Percentiles rank a stretch among this genome's conserved stretches.
These are phyloP conservation scores for Alca torda DNA, from an alignment of 2,797 vertebrate species.

Conservation along the genomic window DNA sequence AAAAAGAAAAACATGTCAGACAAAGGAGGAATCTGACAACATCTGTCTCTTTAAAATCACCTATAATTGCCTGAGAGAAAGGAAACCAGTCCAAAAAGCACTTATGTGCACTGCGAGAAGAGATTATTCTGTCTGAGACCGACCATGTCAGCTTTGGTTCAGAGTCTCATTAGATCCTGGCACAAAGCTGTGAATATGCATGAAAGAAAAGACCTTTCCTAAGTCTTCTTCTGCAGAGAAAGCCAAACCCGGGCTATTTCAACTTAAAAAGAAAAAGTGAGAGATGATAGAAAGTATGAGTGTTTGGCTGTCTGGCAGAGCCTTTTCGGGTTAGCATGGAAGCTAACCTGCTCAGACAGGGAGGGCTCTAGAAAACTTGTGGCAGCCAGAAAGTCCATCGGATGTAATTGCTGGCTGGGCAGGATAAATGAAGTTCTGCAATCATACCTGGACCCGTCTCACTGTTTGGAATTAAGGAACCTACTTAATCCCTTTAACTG, in stretches of 20 bases:
- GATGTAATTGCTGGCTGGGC: not conserved
- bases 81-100: slow-evolving; percentile 4
- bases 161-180: not conserved
- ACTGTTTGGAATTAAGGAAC: not conserved
- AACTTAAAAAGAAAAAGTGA: not conserved
- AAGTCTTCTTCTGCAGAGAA: not conserved
- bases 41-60: slow-evolving; percentile 51
- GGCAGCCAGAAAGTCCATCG: not conserved
- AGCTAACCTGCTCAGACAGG: not conserved
- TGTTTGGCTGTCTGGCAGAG: not conserved
- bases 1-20: not conserved
- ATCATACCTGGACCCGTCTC: not conserved
- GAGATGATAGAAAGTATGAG: not conserved
- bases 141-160: not conserved
- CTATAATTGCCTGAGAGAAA: slow-evolving; percentile 14
- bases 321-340: not conserved
- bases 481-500: not conserved
- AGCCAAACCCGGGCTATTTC: not conserved
- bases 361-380: not conserved
- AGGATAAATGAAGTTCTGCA: not conserved
- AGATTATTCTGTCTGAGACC: not conserved
- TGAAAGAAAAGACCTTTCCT: not conserved
- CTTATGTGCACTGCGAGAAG: not conserved
- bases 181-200: not conserved
- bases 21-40: not conserved